A percentile compares a stretch with the other conserved stretches of the same genome.
phyloP scores from a whole-genome alignment of 2,797 vertebrate genomes.

The Tenualosa ilisha region DNA sequence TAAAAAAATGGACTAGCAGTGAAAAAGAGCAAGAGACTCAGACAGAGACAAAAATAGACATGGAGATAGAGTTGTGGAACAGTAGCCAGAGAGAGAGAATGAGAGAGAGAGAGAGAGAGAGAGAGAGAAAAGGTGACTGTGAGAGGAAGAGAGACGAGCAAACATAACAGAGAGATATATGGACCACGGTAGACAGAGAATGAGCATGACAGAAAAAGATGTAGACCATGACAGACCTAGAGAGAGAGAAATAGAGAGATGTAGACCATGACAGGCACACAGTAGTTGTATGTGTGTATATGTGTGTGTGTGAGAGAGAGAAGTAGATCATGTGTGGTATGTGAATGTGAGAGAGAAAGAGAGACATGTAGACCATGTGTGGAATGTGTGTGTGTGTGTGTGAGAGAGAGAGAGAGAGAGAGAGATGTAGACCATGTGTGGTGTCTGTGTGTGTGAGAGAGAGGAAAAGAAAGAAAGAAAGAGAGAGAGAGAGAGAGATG shows the following conservation, averaged over 20 bases:
- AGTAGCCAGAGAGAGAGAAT: neutral
- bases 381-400: no score
- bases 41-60: neutral
- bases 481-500: neutral
- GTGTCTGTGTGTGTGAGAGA: constrained; percentile 21
- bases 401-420: neutral
- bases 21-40: neutral
- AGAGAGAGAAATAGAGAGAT: neutral
- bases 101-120: neutral
- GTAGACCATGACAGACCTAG: neutral
- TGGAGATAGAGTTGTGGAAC: neutral
- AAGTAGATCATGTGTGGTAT: neutral
- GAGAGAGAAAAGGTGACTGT: neutral
- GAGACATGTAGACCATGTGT: neutral
- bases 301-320: neutral
- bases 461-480: constrained; percentile 28
- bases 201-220: neutral
- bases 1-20: neutral
- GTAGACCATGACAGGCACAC: neutral
- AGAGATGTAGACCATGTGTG: constrained; percentile 26
- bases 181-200: no score
- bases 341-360: neutral
- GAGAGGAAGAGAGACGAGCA: neutral
- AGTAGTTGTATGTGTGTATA: neutral
- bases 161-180: neutral